Evolutionary conservation across 2,113 vertebrate genomes (phyloP).

Genomic region (Oxyura jamaicensis): DNA sequence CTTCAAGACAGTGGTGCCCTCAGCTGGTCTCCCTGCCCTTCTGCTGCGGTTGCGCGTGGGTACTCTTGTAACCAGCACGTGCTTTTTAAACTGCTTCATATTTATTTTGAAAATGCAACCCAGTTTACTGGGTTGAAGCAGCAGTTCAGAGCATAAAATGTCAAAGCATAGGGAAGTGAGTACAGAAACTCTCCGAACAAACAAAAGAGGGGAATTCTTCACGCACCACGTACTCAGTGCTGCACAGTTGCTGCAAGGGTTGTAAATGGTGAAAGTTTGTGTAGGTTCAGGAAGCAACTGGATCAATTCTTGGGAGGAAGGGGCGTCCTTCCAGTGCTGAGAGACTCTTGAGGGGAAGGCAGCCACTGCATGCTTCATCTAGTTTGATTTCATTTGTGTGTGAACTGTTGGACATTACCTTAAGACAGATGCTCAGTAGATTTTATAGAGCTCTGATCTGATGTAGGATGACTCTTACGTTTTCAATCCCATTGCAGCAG

Average conservation of each 20-base stretch:
- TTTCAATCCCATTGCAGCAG: not conserved
- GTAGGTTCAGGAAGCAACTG: not conserved
- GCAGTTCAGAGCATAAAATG: not conserved
- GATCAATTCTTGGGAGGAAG: not conserved
- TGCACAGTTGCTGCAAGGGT: not conserved
- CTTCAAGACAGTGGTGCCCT: not conserved
- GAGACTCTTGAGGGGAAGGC: not conserved
- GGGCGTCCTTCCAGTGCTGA: not conserved
- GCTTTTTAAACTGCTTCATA: not conserved
- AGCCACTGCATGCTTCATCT: not conserved
- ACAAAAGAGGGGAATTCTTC: not conserved
- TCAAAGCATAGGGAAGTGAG: not conserved
- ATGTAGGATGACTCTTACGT: not conserved
- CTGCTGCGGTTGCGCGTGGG: not conserved
- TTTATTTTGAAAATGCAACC: not conserved
- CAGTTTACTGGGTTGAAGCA: not conserved
- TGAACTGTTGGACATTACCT: not conserved
- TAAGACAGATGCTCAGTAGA: not conserved
- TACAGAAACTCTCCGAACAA: not conserved
- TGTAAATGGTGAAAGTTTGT: not conserved
- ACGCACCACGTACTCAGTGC: rapidly evolving
- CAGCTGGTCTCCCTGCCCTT: not conserved
- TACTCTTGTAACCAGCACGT: not conserved
- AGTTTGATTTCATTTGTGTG: not conserved
- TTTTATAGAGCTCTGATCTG: not conserved